phyloP scores from a whole-genome alignment of 2,797 vertebrate species.

The Sciaenops ocellatus region DNA sequence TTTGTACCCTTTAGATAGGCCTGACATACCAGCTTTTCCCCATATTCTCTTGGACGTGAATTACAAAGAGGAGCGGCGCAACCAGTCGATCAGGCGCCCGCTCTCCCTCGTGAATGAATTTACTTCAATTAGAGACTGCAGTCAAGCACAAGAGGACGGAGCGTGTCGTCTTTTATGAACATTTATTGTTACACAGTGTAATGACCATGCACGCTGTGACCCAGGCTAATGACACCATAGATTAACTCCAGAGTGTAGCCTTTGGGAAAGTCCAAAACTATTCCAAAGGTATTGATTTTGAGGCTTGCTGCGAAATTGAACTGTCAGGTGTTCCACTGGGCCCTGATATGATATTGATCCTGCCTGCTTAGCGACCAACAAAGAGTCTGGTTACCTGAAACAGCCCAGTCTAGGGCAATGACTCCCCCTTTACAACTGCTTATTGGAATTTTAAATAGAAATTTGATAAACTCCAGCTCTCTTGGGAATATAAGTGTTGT shows the following conservation, averaged over 20 bases:
- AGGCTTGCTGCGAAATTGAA: constrained; percentile 89
- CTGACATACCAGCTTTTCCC: constrained; percentile 40
- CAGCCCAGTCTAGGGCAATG: constrained; percentile 9
- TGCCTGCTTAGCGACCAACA: constrained; percentile 74
- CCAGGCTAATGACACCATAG: constrained; percentile 76
- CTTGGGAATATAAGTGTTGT: constrained; percentile 39
- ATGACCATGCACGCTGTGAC: constrained; percentile 74
- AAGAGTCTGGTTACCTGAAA: constrained; percentile 77
- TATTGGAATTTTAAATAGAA: constrained; percentile 79
- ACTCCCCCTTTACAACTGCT: constrained; percentile 32
- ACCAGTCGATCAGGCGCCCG: constrained; percentile 56
- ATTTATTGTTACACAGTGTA: constrained; percentile 80
- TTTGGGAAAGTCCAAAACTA: constrained; percentile 82
- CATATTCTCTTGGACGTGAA: constrained; percentile 44
- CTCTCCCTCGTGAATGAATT: constrained; percentile 67
- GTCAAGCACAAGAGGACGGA: constrained; percentile 58
- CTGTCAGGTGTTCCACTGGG: constrained; percentile 86
- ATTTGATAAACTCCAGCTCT: constrained; percentile 73
- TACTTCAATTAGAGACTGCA: constrained; percentile 76
- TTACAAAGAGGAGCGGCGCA: constrained; percentile 48
- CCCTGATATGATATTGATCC: constrained; percentile 91
- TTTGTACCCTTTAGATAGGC: constrained; percentile 47
- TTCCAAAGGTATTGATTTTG: constrained; percentile 87
- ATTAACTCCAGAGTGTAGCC: constrained; percentile 77
- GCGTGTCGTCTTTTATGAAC: constrained; percentile 75